These are phyloP conservation scores for Melanotus villosus DNA, from an alignment of 2,888 invertebrate genomes.

Conservation along the genomic window DNA sequence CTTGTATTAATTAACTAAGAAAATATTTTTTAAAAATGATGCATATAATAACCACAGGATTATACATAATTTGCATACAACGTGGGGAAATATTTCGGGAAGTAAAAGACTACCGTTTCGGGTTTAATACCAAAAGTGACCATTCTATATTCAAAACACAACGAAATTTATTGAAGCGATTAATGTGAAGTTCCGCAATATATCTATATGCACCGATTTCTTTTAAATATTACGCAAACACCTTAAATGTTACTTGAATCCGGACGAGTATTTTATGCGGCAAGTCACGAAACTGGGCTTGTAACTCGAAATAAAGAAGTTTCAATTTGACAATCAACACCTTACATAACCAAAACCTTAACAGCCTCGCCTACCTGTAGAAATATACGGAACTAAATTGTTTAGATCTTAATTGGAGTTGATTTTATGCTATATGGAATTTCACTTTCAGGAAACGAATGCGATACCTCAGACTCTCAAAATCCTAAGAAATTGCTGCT, in stretches of 20 bases:
- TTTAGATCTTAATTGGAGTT: background rate
- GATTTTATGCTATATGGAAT: background rate
- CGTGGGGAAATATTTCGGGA: no score
- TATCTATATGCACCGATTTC: slow-evolving; percentile 26
- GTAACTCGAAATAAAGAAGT: slow-evolving; percentile 10
- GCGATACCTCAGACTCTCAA: background rate
- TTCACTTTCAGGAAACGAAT: slow-evolving; percentile 9
- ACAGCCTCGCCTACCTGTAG: background rate
- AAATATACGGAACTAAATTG: background rate
- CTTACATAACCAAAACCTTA: slow-evolving; percentile 13
- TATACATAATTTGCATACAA: no score
- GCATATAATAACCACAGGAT: no score
- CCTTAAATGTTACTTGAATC: slow-evolving; percentile 28
- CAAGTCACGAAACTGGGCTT: slow-evolving; percentile 26
- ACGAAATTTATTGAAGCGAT: slow-evolving; percentile 12
- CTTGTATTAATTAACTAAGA: no score
- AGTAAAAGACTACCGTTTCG: no score
- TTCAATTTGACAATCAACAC: slow-evolving; percentile 15
- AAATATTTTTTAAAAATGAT: no score
- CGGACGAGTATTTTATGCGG: slow-evolving; percentile 15
- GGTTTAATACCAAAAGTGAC: no score
- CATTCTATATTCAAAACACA: slow-evolving; percentile 11
- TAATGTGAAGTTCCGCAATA: slow-evolving; percentile 25
- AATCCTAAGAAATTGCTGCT: background rate
- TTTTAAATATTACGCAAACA: slow-evolving; percentile 19